A percentile compares a stretch with the other conserved stretches of the same genome.
Conservation (phyloP, 2,113 vertebrate genomes). For the Vanacampus margaritifer region DNA sequence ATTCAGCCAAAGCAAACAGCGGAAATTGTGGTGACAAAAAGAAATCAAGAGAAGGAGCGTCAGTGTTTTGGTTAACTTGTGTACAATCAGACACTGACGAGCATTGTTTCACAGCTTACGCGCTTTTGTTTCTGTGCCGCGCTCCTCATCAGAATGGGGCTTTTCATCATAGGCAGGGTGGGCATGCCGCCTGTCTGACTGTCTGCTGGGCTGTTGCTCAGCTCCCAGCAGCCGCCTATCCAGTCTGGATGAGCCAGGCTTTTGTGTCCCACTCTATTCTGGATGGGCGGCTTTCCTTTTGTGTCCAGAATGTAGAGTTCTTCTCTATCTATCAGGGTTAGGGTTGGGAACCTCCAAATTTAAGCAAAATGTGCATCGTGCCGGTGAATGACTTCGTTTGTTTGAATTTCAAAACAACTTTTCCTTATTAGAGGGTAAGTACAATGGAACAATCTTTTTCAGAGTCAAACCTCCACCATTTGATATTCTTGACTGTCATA, state of each 20-base stretch:
- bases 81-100: conserved; percentile 19
- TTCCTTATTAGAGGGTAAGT: no score
- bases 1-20: conserved; percentile 7
- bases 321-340: no score
- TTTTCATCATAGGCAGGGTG: conserved; percentile 57
- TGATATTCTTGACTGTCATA: no score
- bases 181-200: conserved; percentile 55
- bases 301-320: conserved; percentile 24
- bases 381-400: background rate
- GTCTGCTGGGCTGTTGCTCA: conserved; percentile 41
- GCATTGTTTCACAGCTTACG: conserved; percentile 36
- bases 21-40: background rate
- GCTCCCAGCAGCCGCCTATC: conserved; percentile 48
- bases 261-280: conserved; percentile 52
- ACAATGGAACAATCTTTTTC: no score
- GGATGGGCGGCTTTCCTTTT: conserved; percentile 41
- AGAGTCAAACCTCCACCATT: no score
- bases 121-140: conserved; percentile 51
- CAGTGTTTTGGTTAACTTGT: conserved; percentile 6
- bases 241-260: conserved; percentile 56
- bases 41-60: conserved; percentile 5
- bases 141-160: conserved; percentile 37
- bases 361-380: background rate
- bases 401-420: background rate
- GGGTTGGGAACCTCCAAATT: background rate